phyloP scores from a whole-genome alignment of 2,888 invertebrate species.

The Eustalomyia histrio region DNA sequence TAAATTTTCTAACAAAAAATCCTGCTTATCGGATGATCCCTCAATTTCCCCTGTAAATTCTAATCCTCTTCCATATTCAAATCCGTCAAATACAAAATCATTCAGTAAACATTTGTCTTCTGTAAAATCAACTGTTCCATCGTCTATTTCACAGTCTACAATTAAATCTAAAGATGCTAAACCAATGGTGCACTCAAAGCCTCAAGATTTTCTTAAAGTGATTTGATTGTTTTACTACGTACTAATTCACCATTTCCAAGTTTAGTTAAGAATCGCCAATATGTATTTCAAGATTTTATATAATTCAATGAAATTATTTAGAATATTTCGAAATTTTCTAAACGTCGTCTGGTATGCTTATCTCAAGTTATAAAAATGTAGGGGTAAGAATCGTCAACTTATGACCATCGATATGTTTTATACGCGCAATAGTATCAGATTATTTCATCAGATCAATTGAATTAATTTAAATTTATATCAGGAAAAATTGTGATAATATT shows the following conservation, averaged over 20 bases:
- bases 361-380: too few relatives aligned
- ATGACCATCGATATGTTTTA: too few relatives aligned
- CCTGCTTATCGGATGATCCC: conserved; percentile 66
- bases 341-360: too few relatives aligned
- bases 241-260: neutral
- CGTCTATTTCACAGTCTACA: conserved; percentile 9
- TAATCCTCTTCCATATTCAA: neutral
- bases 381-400: too few relatives aligned
- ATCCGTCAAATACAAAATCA: conserved; percentile 5
- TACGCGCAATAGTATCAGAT: too few relatives aligned
- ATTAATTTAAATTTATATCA: too few relatives aligned
- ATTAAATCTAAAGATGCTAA: neutral
- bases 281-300: too few relatives aligned
- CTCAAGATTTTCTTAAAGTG: conserved; percentile 47
- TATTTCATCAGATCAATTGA: too few relatives aligned
- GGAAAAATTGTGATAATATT: too few relatives aligned
- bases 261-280: too few relatives aligned
- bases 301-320: too few relatives aligned
- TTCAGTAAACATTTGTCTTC: conserved; percentile 5
- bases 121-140: conserved; percentile 8
- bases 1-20: conserved; percentile 72
- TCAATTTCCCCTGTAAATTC: neutral
- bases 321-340: too few relatives aligned
- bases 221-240: neutral
- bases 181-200: neutral